Evolutionary conservation across 30 jellyfish, hydroid and myxozoan genomes (phyloP), one percentile per base, ranked within the genome.

Genomic region (Chironex yamaguchii): DNA sequence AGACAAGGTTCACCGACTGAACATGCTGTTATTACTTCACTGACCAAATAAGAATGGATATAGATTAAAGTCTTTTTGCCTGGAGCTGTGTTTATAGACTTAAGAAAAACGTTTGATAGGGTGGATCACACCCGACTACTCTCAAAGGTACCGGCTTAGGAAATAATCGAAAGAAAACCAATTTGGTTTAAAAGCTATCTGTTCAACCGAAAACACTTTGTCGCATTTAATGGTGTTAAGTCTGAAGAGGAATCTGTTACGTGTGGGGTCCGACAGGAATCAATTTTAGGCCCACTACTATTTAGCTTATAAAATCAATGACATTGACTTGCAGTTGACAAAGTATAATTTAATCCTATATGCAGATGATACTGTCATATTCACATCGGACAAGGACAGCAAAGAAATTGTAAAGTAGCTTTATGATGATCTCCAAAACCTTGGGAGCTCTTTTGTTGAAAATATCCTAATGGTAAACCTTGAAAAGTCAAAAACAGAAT

Each of bases 61-160:
- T 68, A 65, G 82, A 68, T 68, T 13, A 68, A 68, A 65, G 82
- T 13, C 68, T 27, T 29, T 65, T 71, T n/a, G 71, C 42, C 73
- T 71, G 73, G 34, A 33, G 85, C 85, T 3, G 71, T 54, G 71
- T 20, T 54, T 20, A 54, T 54, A 6, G 71, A 54, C 22, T 54
- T 54, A 20, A 27, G 4, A 54, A 20, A 54, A 54, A 71, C 85
- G 85, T 35, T 48, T 71, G 85, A 48, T 36, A 71, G 4, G 42
- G 81, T 67, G 67, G 81, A 67, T 67, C 67, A 67, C 36, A 32
- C 67, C 81, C 81, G 81, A 67, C 67, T 67, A 48, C 67, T 28
- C 62, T 67, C 81, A 67, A 67, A 31, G 24, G 2, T 67, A 32
- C 81, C 81, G 70, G 81, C 81, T 4, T 67, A 67, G 22, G 81